Conservation (phyloP, 2,113 vertebrate species). For the Malurus alboscapulatus region DNA sequence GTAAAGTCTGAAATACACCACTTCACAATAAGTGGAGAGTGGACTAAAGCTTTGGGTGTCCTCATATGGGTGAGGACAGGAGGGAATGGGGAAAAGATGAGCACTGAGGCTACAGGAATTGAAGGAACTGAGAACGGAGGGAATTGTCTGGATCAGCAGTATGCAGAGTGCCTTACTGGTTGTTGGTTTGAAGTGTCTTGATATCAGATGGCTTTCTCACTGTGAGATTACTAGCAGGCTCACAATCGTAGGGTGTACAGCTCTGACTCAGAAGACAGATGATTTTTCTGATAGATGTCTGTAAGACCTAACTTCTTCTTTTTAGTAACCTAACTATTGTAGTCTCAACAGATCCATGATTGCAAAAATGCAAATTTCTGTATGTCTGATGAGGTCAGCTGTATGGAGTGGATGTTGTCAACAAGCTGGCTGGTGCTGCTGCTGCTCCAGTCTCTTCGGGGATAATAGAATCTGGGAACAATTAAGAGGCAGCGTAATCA, state of each 20-base stretch:
- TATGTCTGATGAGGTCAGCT: constrained; percentile 12
- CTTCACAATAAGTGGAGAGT: background rate
- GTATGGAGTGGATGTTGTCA: constrained; percentile 32
- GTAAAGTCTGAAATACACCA: background rate
- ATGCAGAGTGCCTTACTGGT: background rate
- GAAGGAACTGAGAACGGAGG: background rate
- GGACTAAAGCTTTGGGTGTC: background rate
- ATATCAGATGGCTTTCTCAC: background rate
- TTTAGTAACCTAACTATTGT: background rate
- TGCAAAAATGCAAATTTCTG: constrained; percentile 43
- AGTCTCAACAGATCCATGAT: background rate
- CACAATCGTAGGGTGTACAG: background rate
- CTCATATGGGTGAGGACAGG: background rate
- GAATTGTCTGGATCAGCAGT: background rate
- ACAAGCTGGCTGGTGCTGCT: constrained; percentile 43
- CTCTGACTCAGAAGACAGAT: background rate
- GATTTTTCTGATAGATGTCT: background rate
- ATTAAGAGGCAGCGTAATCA: constrained; percentile 56
- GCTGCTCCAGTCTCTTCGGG: constrained; percentile 10
- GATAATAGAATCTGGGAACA: constrained; percentile 66
- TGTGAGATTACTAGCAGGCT: background rate
- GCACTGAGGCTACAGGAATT: background rate
- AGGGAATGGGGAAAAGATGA: background rate
- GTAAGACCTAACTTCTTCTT: background rate
- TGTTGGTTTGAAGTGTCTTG: background rate